Percentiles rank a stretch among this genome's conserved stretches.
phyloP scores from a whole-genome alignment of 2,797 vertebrate genomes.

The Alosa sapidissima region DNA sequence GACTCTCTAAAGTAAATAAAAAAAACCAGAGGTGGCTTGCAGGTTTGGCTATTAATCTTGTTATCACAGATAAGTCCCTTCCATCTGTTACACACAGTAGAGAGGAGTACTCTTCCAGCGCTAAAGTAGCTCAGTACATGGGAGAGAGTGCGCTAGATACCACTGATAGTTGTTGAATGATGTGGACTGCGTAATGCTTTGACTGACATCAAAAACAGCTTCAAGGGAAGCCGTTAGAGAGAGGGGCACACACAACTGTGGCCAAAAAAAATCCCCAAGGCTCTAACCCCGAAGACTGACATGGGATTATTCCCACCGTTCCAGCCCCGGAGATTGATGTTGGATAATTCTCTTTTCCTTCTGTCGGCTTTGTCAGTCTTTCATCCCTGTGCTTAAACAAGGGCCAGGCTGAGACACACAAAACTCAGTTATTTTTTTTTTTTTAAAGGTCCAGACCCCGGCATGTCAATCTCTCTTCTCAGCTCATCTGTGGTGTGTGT shows the following conservation, averaged over 20 bases:
- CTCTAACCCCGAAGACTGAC: neutral
- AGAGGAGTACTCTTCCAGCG: neutral
- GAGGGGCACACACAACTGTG: neutral
- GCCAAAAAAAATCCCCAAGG: neutral
- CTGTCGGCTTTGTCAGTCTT: neutral
- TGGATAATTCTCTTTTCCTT: neutral
- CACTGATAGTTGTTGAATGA: neutral
- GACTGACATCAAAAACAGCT: neutral
- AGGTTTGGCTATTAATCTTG: conserved; percentile 1
- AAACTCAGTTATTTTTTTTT: neutral
- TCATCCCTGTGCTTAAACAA: neutral
- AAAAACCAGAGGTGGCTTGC: neutral
- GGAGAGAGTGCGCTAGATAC: neutral
- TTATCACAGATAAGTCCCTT: neutral
- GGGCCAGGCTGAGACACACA: neutral
- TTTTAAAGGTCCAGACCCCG: neutral
- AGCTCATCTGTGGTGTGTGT: neutral
- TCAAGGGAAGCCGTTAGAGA: neutral
- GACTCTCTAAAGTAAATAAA: neutral
- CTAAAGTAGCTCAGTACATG: neutral
- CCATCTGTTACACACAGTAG: neutral
- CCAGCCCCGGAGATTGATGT: neutral
- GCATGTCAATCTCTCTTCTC: neutral
- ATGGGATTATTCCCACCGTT: neutral
- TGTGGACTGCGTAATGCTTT: neutral